Conservation (phyloP, 2,113 vertebrate genomes). For the Lynx canadensis region DNA sequence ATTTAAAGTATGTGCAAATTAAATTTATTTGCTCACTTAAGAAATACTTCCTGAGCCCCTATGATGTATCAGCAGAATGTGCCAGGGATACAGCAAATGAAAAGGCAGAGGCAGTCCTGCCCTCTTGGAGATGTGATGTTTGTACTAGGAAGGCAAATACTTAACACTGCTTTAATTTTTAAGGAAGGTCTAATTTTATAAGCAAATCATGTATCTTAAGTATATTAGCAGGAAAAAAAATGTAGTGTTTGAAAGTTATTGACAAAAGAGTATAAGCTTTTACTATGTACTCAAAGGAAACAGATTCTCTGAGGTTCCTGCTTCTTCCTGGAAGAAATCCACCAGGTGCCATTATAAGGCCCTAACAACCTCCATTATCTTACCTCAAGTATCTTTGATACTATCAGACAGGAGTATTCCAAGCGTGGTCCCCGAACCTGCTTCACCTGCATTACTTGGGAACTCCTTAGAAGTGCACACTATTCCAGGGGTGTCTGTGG, state of each 20-base stretch:
- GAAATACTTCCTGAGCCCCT: background rate
- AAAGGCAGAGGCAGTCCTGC: too few species aligned
- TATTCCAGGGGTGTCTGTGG: too few species aligned
- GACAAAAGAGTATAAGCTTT: background rate
- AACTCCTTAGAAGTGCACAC: background rate
- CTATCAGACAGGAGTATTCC: background rate
- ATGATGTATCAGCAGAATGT: accelerated
- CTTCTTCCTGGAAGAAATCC: background rate
- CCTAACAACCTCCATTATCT: background rate
- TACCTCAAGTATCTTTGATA: background rate
- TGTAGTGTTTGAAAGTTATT: background rate
- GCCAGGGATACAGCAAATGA: background rate
- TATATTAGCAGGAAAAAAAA: background rate
- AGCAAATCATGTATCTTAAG: background rate
- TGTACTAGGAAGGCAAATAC: background rate
- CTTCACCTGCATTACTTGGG: too few species aligned
- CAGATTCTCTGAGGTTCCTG: background rate
- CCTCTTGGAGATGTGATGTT: accelerated
- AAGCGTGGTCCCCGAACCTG: background rate
- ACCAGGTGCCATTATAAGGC: background rate
- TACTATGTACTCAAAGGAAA: background rate
- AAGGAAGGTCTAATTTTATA: background rate
- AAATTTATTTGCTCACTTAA: background rate
- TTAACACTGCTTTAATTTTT: background rate
- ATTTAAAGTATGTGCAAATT: background rate